These are phyloP conservation scores for Martes martes DNA, from an alignment of 2,113 vertebrate genomes.

Conservation along the genomic window DNA sequence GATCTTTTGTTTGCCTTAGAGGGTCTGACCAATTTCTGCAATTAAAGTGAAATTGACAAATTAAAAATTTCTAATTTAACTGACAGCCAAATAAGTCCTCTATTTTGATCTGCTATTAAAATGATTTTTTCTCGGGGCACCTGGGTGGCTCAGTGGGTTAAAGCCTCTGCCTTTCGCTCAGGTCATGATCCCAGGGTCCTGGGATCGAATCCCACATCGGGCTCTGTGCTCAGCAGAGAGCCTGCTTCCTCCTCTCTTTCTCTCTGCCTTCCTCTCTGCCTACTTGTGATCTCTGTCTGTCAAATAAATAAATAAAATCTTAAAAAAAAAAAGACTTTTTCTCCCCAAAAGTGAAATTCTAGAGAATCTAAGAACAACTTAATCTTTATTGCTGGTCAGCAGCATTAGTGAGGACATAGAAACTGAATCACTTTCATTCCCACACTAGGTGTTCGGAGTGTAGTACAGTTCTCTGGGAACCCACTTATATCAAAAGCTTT, in stretches of 20 bases:
- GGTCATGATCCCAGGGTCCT: too few relatives aligned
- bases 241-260: too few relatives aligned
- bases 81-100: neutral
- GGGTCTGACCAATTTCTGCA: conserved; percentile 13
- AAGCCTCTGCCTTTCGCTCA: too few relatives aligned
- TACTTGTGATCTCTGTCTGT: too few relatives aligned
- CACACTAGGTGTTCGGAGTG: neutral
- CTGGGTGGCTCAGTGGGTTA: too few relatives aligned
- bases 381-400: neutral
- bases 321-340: too few relatives aligned
- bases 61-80: conserved; percentile 42
- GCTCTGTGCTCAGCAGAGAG: too few relatives aligned
- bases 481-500: neutral
- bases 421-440: neutral
- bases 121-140: neutral
- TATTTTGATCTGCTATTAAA: conserved; percentile 2
- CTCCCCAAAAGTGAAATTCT: neutral
- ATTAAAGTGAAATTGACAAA: neutral
- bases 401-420: neutral
- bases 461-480: neutral
- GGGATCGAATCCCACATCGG: too few relatives aligned
- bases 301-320: too few relatives aligned
- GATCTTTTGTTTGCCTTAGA: neutral
- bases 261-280: too few relatives aligned
- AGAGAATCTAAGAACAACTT: neutral